Conservation (phyloP, 2,113 vertebrate species). For the Osmerus mordax region DNA sequence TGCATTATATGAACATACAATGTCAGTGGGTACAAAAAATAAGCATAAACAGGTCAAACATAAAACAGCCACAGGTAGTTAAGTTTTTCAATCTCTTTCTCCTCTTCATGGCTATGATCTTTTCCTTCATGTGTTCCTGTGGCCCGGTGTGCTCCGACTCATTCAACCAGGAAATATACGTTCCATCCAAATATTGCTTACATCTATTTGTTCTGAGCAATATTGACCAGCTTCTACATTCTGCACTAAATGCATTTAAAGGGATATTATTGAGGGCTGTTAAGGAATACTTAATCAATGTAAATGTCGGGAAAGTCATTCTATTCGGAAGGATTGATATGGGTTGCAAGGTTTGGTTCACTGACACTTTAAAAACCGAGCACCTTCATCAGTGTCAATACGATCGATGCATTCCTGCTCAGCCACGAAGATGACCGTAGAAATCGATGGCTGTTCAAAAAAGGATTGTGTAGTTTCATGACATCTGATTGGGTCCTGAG, state of each 20-base stretch:
- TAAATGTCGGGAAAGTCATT: background rate
- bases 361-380: background rate
- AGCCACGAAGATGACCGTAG: background rate
- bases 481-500: background rate
- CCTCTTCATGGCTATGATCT: constrained; percentile 2
- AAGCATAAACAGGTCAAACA: constrained; percentile 7
- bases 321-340: background rate
- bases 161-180: constrained; percentile 23
- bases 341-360: background rate
- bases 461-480: constrained; percentile 13
- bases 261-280: background rate
- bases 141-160: constrained; percentile 31
- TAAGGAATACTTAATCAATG: background rate
- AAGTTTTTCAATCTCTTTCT: constrained; percentile 36
- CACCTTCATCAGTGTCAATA: background rate
- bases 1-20: constrained; percentile 6
- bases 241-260: background rate
- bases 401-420: background rate
- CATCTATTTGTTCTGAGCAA: constrained; percentile 20
- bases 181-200: constrained; percentile 11
- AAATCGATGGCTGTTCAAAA: constrained; percentile 1
- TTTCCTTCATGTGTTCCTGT: constrained; percentile 12
- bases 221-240: constrained; percentile 17
- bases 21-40: constrained; percentile 36
- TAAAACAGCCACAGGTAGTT: constrained; percentile 57